Base-by-base conservation (phyloP, 2,797 vertebrate species). In the Acanthopagrus latus region DNA sequence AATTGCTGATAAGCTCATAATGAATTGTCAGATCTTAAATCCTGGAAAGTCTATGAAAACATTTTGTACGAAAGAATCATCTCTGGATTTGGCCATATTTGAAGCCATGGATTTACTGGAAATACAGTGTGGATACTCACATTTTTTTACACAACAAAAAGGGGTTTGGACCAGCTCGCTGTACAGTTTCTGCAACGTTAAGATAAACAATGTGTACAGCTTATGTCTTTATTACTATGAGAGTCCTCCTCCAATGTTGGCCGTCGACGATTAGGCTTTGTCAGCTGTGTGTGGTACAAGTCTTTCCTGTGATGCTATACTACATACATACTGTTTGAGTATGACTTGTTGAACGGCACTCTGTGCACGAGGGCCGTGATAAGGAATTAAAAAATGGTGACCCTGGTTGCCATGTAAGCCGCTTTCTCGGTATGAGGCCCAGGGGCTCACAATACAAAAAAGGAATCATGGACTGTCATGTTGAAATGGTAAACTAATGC, bases 401-500 rank as follows among this genome's bases (percentile, higher is more conserved):
- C 83, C 84, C 64, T 73, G 62, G 86, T 80, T 66, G 52, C 76
- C 76, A 74, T 43, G 71, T 92, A 91, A 93, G 90, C 86, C 38
- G 89, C 86, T 91, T 92, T 92, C 4, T 29, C 71, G 83, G 76
- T 83, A 79, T 90, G 80, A 84, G 78, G 72, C 80, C 71, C 64
- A 70, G 73, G 86, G 87, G 90, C 81, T 89, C 70, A 47, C 0
- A 83, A 69, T 79, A 79, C 78, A 86, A 89, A 90, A 89, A 86
- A 75, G 69, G 74, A 90, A 88, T 80, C 80, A 84, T 41, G 38
- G 85, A 74, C 78, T 88, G 89, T 90, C 90, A 72, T 59, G 79
- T 82, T 78, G 58, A 91, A 89, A 82, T 88, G 69, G 82, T 92
- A 88, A 94, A 93, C 87, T 84, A 91, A 86, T 82, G 87, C 90